These are phyloP conservation scores for Xylocampa areola DNA, from an alignment of 2,888 invertebrate genomes.

Conservation along the genomic window DNA sequence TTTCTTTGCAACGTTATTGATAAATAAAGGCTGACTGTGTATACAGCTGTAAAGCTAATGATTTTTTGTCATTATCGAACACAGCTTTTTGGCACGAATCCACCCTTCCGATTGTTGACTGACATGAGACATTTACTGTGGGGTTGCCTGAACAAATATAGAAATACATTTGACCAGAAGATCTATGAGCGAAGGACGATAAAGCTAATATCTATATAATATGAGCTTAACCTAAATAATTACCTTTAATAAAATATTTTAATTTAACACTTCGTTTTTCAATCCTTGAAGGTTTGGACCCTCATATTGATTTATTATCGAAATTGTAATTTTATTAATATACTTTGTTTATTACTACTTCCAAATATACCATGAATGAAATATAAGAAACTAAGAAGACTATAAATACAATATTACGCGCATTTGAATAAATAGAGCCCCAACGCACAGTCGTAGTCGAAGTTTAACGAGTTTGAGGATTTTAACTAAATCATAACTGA, in stretches of 20 bases:
- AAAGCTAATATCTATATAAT: too few relatives aligned
- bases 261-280: too few relatives aligned
- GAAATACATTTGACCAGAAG: too few relatives aligned
- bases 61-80: constrained; percentile 43
- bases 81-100: constrained; percentile 25
- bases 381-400: neutral
- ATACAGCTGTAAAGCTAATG: constrained; percentile 45
- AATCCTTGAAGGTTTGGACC: too few relatives aligned
- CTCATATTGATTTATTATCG: too few relatives aligned
- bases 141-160: constrained; percentile 21
- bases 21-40: constrained; percentile 66
- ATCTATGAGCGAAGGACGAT: too few relatives aligned
- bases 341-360: too few relatives aligned
- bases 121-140: constrained; percentile 14
- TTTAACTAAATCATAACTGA: constrained; percentile 57
- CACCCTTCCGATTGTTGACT: constrained; percentile 21
- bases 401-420: constrained; percentile 6
- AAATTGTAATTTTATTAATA: too few relatives aligned
- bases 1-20: constrained; percentile 77
- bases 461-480: constrained; percentile 59
- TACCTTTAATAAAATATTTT: too few relatives aligned
- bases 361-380: too few relatives aligned
- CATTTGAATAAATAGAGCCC: constrained; percentile 47
- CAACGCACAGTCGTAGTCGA: constrained; percentile 37
- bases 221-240: too few relatives aligned